Conservation (phyloP, 2,888 invertebrate genomes). For the Helobdella robusta region DNA sequence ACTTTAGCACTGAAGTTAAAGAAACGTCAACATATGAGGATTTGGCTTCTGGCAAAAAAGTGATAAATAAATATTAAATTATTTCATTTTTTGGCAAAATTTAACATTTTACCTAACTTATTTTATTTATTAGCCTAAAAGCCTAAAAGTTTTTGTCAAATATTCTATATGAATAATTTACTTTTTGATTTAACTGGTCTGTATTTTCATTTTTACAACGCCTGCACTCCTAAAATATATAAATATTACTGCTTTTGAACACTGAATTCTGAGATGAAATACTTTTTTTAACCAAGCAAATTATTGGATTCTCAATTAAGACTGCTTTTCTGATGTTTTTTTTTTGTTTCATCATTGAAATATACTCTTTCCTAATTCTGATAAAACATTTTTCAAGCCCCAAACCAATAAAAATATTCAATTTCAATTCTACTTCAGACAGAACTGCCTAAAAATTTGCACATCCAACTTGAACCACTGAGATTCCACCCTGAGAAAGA, state of each 20-base stretch:
- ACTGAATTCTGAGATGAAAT: no score
- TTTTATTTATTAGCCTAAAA: neutral
- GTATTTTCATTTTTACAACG: no score
- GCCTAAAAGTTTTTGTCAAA: neutral
- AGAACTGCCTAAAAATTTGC: conserved; percentile 71
- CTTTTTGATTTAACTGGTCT: neutral
- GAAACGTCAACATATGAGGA: conserved; percentile 41
- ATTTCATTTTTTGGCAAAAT: neutral
- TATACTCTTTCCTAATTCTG: no score
- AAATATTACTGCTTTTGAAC: no score
- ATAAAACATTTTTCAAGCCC: no score
- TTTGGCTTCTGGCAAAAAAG: conserved; percentile 30
- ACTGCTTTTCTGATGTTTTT: no score
- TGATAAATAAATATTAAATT: neutral
- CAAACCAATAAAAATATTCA: no score
- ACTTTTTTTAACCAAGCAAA: no score
- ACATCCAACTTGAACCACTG: conserved; percentile 69
- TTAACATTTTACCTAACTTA: neutral
- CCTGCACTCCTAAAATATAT: no score
- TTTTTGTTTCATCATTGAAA: no score
- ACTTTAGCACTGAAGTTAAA: conserved; percentile 39
- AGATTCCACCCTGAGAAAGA: conserved; percentile 75
- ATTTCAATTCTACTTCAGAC: conserved; percentile 5
- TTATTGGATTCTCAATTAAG: no score
- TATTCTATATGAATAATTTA: neutral